Conservation (phyloP, 2,888 invertebrate genomes). For the Pandemis corylana region DNA sequence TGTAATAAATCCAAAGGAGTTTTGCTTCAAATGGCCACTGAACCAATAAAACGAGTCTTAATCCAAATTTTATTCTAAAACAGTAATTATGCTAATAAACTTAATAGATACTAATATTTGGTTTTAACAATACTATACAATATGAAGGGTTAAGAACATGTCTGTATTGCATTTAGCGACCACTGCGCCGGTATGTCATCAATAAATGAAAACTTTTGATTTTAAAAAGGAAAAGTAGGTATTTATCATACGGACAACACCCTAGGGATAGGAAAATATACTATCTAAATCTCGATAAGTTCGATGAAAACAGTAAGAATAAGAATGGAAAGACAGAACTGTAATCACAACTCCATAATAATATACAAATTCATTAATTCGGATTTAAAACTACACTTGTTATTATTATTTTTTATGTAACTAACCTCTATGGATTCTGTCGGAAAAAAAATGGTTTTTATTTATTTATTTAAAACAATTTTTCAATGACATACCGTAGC, state of each 20-base stretch:
- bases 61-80: slow-evolving; percentile 31
- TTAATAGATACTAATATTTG: slow-evolving; percentile 68
- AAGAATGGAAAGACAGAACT: too few species aligned
- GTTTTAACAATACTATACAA: slow-evolving; percentile 65
- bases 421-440: too few species aligned
- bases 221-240: not conserved
- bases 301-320: too few species aligned
- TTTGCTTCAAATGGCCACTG: slow-evolving; percentile 16
- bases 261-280: too few species aligned
- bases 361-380: too few species aligned
- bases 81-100: slow-evolving; percentile 36
- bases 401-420: too few species aligned
- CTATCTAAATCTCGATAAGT: too few species aligned
- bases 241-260: too few species aligned
- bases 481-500: not conserved
- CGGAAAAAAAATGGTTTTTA: too few species aligned
- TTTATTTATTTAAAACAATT: too few species aligned
- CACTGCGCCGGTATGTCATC: not conserved
- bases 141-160: slow-evolving; percentile 24
- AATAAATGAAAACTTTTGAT: not conserved
- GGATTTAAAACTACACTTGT: too few species aligned
- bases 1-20: not conserved
- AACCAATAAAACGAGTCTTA: slow-evolving; percentile 37
- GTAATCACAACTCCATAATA: too few species aligned
- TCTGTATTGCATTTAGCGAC: slow-evolving; percentile 5